Conservation (phyloP, 2,113 vertebrate genomes). For the Erythrocebus patas region DNA sequence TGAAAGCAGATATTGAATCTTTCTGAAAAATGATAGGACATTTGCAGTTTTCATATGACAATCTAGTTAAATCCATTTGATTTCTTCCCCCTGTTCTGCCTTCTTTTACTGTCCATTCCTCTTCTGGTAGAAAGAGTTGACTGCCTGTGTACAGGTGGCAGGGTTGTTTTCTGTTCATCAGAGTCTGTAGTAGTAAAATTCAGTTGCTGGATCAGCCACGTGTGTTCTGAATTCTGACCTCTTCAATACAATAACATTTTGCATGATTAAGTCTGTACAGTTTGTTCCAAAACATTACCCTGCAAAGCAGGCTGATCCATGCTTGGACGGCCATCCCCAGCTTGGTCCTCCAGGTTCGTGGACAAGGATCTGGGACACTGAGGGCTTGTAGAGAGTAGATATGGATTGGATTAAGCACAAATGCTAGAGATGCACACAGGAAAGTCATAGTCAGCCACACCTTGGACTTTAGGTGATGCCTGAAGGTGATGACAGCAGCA, state of each 20-base stretch:
- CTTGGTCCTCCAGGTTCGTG: not conserved
- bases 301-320: not conserved
- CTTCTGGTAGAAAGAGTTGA: not conserved
- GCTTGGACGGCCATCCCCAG: accelerated
- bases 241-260: slow-evolving; percentile 20
- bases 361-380: not conserved
- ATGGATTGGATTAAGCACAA: not conserved
- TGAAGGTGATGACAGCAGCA: too few relatives aligned
- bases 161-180: slow-evolving; percentile 11
- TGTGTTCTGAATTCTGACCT: slow-evolving; percentile 31
- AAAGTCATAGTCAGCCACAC: not conserved
- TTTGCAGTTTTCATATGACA: not conserved
- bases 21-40: not conserved
- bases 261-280: not conserved
- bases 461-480: not conserved
- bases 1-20: not conserved
- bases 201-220: not conserved
- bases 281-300: slow-evolving; percentile 41
- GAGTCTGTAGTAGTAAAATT: slow-evolving; percentile 2
- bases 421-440: not conserved
- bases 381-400: not conserved
- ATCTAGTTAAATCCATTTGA: not conserved
- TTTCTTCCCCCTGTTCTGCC: not conserved
- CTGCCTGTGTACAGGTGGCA: not conserved
- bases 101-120: not conserved